Conservation (phyloP, 92 coral and sea anemone genomes). For the Porites lobata region DNA sequence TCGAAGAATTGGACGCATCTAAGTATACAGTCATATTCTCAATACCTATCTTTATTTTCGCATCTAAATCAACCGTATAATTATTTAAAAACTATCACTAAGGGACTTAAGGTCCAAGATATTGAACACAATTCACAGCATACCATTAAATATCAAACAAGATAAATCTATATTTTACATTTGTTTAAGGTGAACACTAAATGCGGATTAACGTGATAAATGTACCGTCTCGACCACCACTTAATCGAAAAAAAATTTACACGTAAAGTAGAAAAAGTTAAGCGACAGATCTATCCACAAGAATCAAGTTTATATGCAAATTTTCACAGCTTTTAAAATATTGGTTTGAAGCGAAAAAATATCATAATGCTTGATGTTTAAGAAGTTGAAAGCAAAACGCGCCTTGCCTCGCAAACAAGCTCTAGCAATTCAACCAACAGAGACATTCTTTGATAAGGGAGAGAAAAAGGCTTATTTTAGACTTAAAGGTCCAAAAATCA, state of each 20-base stretch:
- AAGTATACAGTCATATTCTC: no score
- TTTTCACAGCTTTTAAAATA: constrained; percentile 1
- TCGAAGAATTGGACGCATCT: no score
- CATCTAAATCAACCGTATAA: not conserved
- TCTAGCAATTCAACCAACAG: no score
- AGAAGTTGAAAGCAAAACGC: not conserved
- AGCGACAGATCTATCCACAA: not conserved
- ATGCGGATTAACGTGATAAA: not conserved
- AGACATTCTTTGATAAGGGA: no score
- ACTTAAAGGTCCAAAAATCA: no score
- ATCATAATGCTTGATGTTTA: not conserved
- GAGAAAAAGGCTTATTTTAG: no score
- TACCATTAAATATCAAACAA: not conserved
- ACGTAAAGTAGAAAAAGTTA: not conserved
- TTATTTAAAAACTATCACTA: not conserved
- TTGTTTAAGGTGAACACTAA: not conserved
- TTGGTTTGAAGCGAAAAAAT: constrained; percentile 6
- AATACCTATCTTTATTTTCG: not conserved
- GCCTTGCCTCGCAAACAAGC: no score
- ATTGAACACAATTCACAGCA: not conserved
- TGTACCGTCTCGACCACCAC: not conserved
- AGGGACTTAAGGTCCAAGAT: not conserved
- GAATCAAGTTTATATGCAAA: constrained; percentile 22
- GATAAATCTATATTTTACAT: not conserved
- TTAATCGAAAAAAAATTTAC: not conserved